These are phyloP conservation scores for Drosophila leontia DNA, from an alignment of 1,140 invertebrate genomes.

Conservation along the genomic window DNA sequence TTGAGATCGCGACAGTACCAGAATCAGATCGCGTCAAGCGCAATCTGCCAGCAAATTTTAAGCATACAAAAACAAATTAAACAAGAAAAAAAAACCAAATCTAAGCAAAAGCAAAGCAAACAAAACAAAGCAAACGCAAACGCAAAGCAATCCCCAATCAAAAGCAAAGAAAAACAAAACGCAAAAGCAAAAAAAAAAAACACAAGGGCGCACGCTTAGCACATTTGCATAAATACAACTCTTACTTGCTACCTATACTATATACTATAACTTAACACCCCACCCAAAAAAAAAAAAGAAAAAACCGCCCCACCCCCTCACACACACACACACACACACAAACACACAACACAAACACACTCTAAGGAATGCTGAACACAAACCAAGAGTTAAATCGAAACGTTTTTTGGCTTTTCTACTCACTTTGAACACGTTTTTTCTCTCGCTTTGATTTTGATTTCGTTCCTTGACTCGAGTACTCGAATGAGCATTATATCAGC, in stretches of 20 bases:
- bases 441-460: constrained; percentile 62
- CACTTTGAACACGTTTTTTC: constrained; percentile 56
- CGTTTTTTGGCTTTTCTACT: constrained; percentile 54
- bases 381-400: constrained; percentile 41
- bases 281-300: constrained; percentile 1
- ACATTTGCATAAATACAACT: constrained; percentile 69
- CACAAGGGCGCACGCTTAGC: constrained; percentile 76
- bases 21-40: constrained; percentile 56
- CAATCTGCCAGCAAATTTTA: constrained; percentile 59
- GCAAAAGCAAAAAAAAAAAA: constrained; percentile 49
- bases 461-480: constrained; percentile 54
- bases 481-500: constrained; percentile 73
- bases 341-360: constrained; percentile 14
- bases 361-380: constrained; percentile 42
- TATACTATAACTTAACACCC: constrained; percentile 22
- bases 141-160: constrained; percentile 43
- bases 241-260: constrained; percentile 43
- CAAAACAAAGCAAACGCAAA: constrained; percentile 50
- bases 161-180: constrained; percentile 59
- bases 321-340: constrained; percentile 7
- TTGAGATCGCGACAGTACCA: constrained; percentile 59
- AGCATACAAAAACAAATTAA: constrained; percentile 18
- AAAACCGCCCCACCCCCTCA: neutral
- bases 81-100: constrained; percentile 15
- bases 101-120: constrained; percentile 70